Percentiles rank a stretch among this genome's conserved stretches.
These are phyloP conservation scores for Kradibia gibbosae DNA, from an alignment of 1,140 invertebrate genomes.

Conservation along the genomic window DNA sequence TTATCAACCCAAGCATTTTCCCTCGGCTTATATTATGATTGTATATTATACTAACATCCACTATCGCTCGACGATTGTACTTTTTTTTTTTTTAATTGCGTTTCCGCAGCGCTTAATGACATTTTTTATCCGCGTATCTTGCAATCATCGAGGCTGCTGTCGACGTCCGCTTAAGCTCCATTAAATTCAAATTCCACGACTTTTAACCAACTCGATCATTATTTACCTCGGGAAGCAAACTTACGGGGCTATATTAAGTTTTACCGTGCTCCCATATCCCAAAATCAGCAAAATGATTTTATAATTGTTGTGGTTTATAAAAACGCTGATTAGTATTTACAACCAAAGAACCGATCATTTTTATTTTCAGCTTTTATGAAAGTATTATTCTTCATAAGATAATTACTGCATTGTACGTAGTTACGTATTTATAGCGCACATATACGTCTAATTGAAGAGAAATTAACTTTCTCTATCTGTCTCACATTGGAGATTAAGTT, in stretches of 20 bases:
- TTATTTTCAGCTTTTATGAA: not conserved
- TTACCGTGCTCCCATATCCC: not conserved
- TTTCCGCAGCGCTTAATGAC: not conserved
- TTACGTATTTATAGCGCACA: not conserved
- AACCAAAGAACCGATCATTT: not conserved
- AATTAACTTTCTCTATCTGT: constrained; percentile 28
- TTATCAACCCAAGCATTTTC: not conserved
- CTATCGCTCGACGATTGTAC: not conserved
- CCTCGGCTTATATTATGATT: not conserved
- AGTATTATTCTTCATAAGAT: not conserved
- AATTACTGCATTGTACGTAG: not conserved
- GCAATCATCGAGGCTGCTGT: not conserved
- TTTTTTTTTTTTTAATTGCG: not conserved
- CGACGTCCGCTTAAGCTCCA: too few species aligned
- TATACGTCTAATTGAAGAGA: not conserved
- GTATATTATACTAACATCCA: too few species aligned
- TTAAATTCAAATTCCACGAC: not conserved
- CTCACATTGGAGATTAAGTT: not conserved
- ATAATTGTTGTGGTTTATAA: not conserved
- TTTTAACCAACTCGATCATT: not conserved
- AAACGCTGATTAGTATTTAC: not conserved
- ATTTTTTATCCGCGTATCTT: not conserved
- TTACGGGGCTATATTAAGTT: not conserved
- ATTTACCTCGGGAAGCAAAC: not conserved
- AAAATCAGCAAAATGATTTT: not conserved